Conservation (phyloP, 2,888 invertebrate genomes). For the Steromphala cineraria region DNA sequence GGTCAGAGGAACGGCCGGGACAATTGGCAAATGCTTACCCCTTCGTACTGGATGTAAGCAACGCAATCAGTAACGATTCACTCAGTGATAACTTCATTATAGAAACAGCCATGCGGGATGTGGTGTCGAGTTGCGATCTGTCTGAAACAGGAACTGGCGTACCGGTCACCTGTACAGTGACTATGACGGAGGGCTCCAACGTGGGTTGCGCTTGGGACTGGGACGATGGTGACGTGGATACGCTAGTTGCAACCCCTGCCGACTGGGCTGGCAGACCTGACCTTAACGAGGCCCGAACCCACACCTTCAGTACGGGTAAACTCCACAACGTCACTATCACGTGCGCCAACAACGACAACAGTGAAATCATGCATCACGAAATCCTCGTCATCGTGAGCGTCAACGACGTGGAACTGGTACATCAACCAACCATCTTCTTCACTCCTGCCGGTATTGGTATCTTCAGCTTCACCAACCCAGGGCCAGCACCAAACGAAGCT, state of each 20-base stretch:
- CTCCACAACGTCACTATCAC: slow-evolving; percentile 39
- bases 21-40: slow-evolving; percentile 23
- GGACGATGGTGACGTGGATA: slow-evolving; percentile 36
- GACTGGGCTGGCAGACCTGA: slow-evolving; percentile 33
- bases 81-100: slow-evolving; percentile 36
- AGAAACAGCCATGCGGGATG: slow-evolving; percentile 39
- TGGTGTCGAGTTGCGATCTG: slow-evolving; percentile 27
- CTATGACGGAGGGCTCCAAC: slow-evolving; percentile 49
- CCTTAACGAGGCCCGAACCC: slow-evolving; percentile 17
- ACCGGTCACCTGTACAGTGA: slow-evolving; percentile 39
- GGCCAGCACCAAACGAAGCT: slow-evolving; percentile 51
- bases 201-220: slow-evolving; percentile 44
- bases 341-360: slow-evolving; percentile 46
- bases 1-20: slow-evolving; percentile 11
- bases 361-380: slow-evolving; percentile 18
- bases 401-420: slow-evolving; percentile 41
- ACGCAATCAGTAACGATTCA: slow-evolving; percentile 34
- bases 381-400: slow-evolving; percentile 48
- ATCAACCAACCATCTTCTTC: slow-evolving; percentile 32
- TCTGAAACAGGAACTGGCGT: slow-evolving; percentile 30
- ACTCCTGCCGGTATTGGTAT: slow-evolving; percentile 24
- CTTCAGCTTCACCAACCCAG: slow-evolving; percentile 32
- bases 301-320: slow-evolving; percentile 47
- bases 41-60: slow-evolving; percentile 36
- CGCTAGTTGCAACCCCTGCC: slow-evolving; percentile 23